Evolutionary conservation across 2,797 vertebrate species (phyloP).

Genomic region (Zenarchopterus dispar): DNA sequence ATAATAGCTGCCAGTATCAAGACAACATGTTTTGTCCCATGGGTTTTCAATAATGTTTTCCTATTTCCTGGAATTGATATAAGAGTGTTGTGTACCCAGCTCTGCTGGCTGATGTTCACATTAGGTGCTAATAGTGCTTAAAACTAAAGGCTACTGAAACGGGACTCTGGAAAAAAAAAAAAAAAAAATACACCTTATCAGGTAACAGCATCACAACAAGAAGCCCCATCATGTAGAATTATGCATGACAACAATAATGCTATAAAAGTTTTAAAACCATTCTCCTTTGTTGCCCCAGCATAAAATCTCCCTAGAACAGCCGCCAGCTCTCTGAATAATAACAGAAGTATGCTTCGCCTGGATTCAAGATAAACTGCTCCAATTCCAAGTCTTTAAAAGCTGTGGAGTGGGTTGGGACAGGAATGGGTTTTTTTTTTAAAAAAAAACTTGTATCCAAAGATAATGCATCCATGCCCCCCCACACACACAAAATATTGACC

Average conservation of each 20-base stretch:
- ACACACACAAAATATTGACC: too few relatives aligned
- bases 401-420: too few relatives aligned
- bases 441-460: too few relatives aligned
- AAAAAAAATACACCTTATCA: too few relatives aligned
- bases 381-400: too few relatives aligned
- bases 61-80: conserved; percentile 50
- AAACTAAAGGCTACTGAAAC: background rate
- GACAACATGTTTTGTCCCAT: conserved; percentile 47
- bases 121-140: too few relatives aligned
- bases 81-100: conserved; percentile 18
- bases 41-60: conserved; percentile 38
- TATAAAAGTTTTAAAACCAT: background rate
- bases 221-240: background rate
- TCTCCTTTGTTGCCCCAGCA: background rate
- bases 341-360: conserved; percentile 17
- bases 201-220: background rate
- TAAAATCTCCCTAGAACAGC: conserved; percentile 18
- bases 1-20: conserved; percentile 42
- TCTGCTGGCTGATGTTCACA: background rate
- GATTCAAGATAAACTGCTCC: background rate
- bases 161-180: background rate
- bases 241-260: too few relatives aligned
- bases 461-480: too few relatives aligned
- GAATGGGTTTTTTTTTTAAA: too few relatives aligned
- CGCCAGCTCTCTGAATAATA: too few relatives aligned